Base-by-base conservation (phyloP, 2,888 invertebrate genomes). In the Drosophila paracracens region DNA sequence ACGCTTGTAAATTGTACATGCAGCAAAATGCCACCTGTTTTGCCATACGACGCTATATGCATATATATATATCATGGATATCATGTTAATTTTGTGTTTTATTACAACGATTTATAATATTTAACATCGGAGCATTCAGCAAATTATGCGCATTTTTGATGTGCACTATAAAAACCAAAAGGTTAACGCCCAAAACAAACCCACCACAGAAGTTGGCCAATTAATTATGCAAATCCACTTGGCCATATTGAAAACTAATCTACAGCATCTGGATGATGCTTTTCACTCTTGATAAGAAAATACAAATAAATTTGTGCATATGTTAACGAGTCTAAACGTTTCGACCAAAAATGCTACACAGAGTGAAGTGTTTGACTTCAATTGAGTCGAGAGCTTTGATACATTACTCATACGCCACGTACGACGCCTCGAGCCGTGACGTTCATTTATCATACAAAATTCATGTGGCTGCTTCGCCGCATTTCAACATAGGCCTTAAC, bases 111-210 rank as follows among this genome's bases (percentile, higher is more conserved):
- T 86, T 82, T 81, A 84, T 86, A 86, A 85, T 80, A 70, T 80
- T 83, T 78, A 74, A 58, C 61, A 75, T 46, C 29, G 27, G 27
- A 31, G 59, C 52, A 64, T 63, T 64, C 27, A 38, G 31, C 51
- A 82, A 86, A 73, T 83, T 86, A 84, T 84, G 83, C 83, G 83
- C 83, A 82, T 84, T 86, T 83, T 82, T 83, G 82, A 83, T 85
- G 78, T 85, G 85, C 85, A 83, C 85, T 75, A 86, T 79, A 87
- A 87, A 83, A 80, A 70, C 79, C 81, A 74, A 52, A 67, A 67
- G 60, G 53, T 51, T 71, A 69, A 65, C 76, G 70, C 69, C 70
- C 54, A 60, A 61, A 46, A 40, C 46, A 50, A 51, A 35, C 64
- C 64, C 48, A 73, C 43, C 16, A 59, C 64, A 68, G 70, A 74